A percentile compares a stretch with the other conserved stretches of the same genome.
These are phyloP conservation scores for Rattus rattus DNA, from an alignment of 2,113 vertebrate species.

Conservation along the genomic window DNA sequence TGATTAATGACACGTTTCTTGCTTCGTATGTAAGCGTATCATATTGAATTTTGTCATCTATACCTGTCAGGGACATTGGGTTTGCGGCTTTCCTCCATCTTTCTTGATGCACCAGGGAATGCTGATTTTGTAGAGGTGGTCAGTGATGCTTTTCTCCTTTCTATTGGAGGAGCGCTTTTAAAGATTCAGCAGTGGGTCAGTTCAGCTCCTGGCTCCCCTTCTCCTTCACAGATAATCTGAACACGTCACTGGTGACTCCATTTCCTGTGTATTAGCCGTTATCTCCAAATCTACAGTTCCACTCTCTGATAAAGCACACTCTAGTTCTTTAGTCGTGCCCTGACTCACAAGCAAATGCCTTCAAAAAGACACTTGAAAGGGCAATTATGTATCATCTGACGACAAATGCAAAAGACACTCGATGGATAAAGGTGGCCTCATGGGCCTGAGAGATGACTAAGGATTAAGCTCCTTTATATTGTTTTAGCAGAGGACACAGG, in stretches of 20 bases:
- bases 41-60: not conserved
- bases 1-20: not conserved
- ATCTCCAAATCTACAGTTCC: not conserved
- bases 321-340: not conserved
- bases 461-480: not conserved
- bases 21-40: not conserved
- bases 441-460: not conserved
- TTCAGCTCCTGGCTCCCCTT: not conserved
- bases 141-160: not conserved
- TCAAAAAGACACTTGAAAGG: constrained; percentile 4
- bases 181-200: not conserved
- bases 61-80: not conserved
- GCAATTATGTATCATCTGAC: not conserved
- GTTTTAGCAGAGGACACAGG: not conserved
- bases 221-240: not conserved
- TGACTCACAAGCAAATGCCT: not conserved
- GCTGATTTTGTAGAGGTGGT: not conserved
- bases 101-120: not conserved
- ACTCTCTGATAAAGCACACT: not conserved
- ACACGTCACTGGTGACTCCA: not conserved
- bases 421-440: not conserved
- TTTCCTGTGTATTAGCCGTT: not conserved
- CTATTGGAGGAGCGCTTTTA: not conserved
- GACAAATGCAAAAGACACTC: not conserved
- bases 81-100: not conserved